Conservation (phyloP, 2,888 invertebrate species). For the Ectropis crepuscularia region DNA sequence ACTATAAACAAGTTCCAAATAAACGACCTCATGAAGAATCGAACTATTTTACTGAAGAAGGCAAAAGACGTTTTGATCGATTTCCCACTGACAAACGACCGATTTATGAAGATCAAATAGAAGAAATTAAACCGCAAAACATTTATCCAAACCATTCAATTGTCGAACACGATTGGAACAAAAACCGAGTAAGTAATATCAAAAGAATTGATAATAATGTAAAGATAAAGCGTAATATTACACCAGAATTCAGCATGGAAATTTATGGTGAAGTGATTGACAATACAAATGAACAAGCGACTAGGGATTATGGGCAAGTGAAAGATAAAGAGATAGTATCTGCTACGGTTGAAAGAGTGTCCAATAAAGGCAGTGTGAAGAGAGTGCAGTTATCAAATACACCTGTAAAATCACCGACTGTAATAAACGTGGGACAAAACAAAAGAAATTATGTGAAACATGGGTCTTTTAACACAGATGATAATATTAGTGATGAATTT, state of each 20-base stretch:
- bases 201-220: slow-evolving; percentile 2
- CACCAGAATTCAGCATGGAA: slow-evolving; percentile 24
- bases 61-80: not conserved
- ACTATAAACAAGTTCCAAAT: not conserved
- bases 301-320: not conserved
- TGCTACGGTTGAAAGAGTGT: slow-evolving; percentile 54
- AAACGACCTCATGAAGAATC: not conserved
- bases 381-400: slow-evolving; percentile 51
- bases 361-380: slow-evolving; percentile 55
- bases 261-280: slow-evolving; percentile 22
- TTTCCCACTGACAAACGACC: not conserved
- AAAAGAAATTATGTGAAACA: slow-evolving; percentile 17
- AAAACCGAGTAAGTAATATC: slow-evolving; percentile 10
- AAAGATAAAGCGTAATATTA: slow-evolving; percentile 19
- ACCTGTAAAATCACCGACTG: slow-evolving; percentile 52
- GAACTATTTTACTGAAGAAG: not conserved
- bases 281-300: slow-evolving; percentile 10
- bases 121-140: slow-evolving; percentile 11
- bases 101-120: not conserved
- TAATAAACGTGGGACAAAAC: slow-evolving; percentile 12
- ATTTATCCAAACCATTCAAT: slow-evolving; percentile 58
- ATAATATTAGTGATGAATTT: slow-evolving; percentile 28
- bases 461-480: not conserved
- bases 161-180: slow-evolving; percentile 43
- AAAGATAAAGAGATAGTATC: slow-evolving; percentile 27